A percentile compares a stretch with the other conserved stretches of the same genome.
phyloP scores from a whole-genome alignment of 2,113 vertebrate genomes.

The Lipophrys pholis region DNA sequence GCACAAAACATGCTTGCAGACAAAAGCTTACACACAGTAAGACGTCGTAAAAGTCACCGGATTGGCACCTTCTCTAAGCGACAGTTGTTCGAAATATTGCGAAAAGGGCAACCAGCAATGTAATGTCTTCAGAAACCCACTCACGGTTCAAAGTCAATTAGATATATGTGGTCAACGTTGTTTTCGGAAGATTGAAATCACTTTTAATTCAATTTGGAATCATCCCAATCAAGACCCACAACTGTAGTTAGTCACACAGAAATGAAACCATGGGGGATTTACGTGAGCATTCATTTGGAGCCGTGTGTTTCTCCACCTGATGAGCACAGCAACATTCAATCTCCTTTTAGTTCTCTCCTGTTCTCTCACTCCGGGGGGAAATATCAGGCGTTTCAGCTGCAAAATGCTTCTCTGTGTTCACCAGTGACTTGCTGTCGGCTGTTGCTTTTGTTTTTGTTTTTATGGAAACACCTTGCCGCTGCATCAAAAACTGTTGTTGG shows the following conservation, averaged over 20 bases:
- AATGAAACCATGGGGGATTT: neutral
- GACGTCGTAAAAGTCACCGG: neutral
- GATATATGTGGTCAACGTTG: no score
- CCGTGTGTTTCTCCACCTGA: neutral
- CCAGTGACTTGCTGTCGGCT: neutral
- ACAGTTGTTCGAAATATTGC: neutral
- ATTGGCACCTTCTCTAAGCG: neutral
- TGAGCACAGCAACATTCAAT: neutral
- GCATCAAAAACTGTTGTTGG: neutral
- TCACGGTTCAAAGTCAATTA: no score
- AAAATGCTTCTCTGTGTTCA: neutral
- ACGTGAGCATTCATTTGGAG: neutral
- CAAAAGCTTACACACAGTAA: conserved; percentile 6
- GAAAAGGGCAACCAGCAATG: neutral
- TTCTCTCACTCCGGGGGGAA: neutral
- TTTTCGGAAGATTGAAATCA: no score
- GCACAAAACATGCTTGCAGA: conserved; percentile 33
- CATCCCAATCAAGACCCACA: no score
- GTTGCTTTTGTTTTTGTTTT: neutral
- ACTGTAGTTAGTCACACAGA: neutral
- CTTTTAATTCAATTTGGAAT: no score
- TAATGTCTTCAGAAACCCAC: neutral
- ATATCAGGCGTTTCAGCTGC: neutral
- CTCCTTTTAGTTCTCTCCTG: neutral
- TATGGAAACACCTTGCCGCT: neutral